Conservation (phyloP, 2,888 invertebrate species). For the Acleris laterana region DNA sequence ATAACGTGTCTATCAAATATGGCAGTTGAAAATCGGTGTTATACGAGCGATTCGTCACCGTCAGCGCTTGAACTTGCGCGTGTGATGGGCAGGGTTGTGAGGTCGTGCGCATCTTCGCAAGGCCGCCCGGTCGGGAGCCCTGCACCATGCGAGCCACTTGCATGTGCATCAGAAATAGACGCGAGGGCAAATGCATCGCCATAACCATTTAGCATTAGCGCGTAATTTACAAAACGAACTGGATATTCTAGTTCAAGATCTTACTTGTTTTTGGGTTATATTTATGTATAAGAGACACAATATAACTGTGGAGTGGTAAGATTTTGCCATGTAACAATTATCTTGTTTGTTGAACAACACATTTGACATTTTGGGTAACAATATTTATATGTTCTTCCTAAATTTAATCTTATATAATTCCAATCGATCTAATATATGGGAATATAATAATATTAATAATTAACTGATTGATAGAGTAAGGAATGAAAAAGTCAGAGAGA, state of each 20-base stretch:
- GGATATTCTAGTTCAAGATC: constrained; percentile 21
- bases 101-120: constrained; percentile 58
- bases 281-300: too few relatives aligned
- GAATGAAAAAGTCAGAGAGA: too few relatives aligned
- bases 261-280: not conserved
- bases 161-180: constrained; percentile 36
- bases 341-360: too few relatives aligned
- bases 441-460: too few relatives aligned
- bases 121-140: constrained; percentile 53
- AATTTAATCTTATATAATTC: too few relatives aligned
- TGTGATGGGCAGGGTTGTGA: constrained; percentile 49
- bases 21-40: constrained; percentile 2
- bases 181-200: constrained; percentile 21
- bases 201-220: constrained; percentile 27
- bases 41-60: constrained; percentile 37
- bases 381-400: too few relatives aligned
- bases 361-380: too few relatives aligned
- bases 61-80: constrained; percentile 39
- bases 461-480: too few relatives aligned
- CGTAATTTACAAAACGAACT: constrained; percentile 17
- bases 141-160: constrained; percentile 27
- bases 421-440: too few relatives aligned
- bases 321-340: too few relatives aligned
- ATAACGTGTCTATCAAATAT: not conserved
- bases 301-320: too few relatives aligned